phyloP scores from a whole-genome alignment of 2,888 invertebrate species.

The Syritta pipiens region DNA sequence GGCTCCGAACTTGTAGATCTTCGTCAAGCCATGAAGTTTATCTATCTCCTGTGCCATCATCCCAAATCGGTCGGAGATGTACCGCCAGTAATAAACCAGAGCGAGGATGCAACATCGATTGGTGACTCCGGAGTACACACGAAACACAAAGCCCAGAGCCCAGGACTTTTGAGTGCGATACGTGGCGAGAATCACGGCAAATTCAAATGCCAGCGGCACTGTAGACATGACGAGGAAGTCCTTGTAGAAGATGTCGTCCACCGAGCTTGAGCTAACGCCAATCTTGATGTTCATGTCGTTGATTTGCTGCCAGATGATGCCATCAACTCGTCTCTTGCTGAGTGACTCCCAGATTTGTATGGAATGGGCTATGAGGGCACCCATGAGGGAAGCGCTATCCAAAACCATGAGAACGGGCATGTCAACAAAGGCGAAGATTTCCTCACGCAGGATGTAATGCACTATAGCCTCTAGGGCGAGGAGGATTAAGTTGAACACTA shows the following conservation, averaged over 20 bases:
- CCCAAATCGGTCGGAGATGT: slow-evolving; percentile 19
- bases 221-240: slow-evolving; percentile 33
- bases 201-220: neutral
- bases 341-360: slow-evolving; percentile 35
- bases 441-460: slow-evolving; percentile 1
- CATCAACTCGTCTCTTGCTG: slow-evolving; percentile 27
- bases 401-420: slow-evolving; percentile 47
- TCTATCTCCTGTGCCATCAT: slow-evolving; percentile 41
- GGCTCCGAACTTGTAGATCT: neutral
- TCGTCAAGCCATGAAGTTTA: neutral
- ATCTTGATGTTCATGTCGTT: neutral
- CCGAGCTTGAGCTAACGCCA: neutral
- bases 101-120: slow-evolving; percentile 32
- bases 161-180: slow-evolving; percentile 41
- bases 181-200: slow-evolving; percentile 15
- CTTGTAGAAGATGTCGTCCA: slow-evolving; percentile 7
- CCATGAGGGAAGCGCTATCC: too few relatives aligned
- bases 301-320: slow-evolving; percentile 36
- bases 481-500: slow-evolving; percentile 5
- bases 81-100: slow-evolving; percentile 49
- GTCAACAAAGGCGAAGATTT: slow-evolving; percentile 29
- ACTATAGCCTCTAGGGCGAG: slow-evolving; percentile 8
- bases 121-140: slow-evolving; percentile 4
- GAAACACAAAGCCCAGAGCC: slow-evolving; percentile 20
- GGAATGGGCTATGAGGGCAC: slow-evolving; percentile 23